Base-by-base conservation (phyloP, 1,140 invertebrate species). In the Matsumurasca onukii region DNA sequence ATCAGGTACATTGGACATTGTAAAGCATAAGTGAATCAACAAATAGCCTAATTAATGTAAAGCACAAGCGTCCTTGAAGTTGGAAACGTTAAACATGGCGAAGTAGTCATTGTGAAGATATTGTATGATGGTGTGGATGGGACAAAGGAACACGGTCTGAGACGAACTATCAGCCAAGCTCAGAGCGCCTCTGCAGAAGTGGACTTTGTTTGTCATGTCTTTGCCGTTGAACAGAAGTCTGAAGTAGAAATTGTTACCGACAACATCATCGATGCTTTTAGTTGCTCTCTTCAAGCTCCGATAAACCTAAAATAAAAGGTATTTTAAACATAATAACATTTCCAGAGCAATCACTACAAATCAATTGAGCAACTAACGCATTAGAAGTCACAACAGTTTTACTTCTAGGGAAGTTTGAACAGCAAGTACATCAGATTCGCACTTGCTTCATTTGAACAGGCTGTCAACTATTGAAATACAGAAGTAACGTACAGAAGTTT, bases 91-190 rank as follows among this genome's bases (percentile, higher is more conserved):
- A 45, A 94, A 89, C 15, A 83, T 79, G 9, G 82, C 77, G 76
- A 94, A 94, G 78, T 93, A 94, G 78, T 93, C 90, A 74, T 94
- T 91, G 74, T 93, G 91, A 64, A 93, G 82, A 76, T 92, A 92
- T 52, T 91, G 82, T 17, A 93, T 89, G 25, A 93, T 92, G 75
- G 89, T 90, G 74, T 94, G 91, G 71, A 94, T 91, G 15, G 90
- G 89, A 79, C 92, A 94, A 0, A 93, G 77, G 76, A 86, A 86
- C 48, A 85, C 78, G 64, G 83, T 72, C 48, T 65, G 76, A 52
- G 73, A 77, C 15, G 34, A 70, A 25, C 67, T 85, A 1, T 75
- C 73, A 22, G 77, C 74, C 9, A 74, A 73, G n/a, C 73, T 76
- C 30, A 79, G 78, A 0, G 82, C 78, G 51, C 83, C 83, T 72